Evolutionary conservation across 2,113 vertebrate species (phyloP).

Genomic region (Ammodytes dubius): DNA sequence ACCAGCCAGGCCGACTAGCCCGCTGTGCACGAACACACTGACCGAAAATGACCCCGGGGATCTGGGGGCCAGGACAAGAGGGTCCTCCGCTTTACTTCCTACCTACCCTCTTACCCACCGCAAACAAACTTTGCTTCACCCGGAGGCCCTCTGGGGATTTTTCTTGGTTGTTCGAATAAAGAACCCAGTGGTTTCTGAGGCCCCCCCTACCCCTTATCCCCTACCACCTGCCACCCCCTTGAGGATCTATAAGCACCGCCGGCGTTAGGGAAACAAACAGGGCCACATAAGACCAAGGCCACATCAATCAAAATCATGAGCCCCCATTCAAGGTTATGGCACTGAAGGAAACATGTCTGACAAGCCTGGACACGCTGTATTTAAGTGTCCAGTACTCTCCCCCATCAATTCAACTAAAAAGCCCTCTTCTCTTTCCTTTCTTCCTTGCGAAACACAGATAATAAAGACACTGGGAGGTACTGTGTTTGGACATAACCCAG

Average conservation of each 20-base stretch:
- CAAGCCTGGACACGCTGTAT: constrained; percentile 68
- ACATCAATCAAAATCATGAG: constrained; percentile 80
- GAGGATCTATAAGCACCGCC: constrained; percentile 51
- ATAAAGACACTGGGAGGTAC: constrained; percentile 43
- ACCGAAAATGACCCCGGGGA: constrained; percentile 62
- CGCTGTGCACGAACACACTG: constrained; percentile 48
- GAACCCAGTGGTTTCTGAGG: constrained; percentile 24
- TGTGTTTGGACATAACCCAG: constrained; percentile 41
- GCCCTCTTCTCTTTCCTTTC: constrained; percentile 25
- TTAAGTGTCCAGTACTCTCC: constrained; percentile 56
- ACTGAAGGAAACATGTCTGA: constrained; percentile 75
- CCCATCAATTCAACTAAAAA: constrained; percentile 66
- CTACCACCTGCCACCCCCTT: constrained; percentile 18
- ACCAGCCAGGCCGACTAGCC: constrained; percentile 40
- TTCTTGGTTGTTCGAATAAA: constrained; percentile 67
- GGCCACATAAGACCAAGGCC: constrained; percentile 26
- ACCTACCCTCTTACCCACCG: constrained; percentile 46
- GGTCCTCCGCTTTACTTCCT: constrained; percentile 39
- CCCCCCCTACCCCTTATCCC: constrained; percentile 1
- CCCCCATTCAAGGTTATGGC: constrained; percentile 69
- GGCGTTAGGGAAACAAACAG: constrained; percentile 71
- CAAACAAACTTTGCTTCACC: constrained; percentile 67
- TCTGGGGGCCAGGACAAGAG: constrained; percentile 23
- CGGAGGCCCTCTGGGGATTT: constrained; percentile 35
- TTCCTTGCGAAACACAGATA: constrained; percentile 18